Conservation (phyloP, 2,888 invertebrate species). For the Buathra laborator region DNA sequence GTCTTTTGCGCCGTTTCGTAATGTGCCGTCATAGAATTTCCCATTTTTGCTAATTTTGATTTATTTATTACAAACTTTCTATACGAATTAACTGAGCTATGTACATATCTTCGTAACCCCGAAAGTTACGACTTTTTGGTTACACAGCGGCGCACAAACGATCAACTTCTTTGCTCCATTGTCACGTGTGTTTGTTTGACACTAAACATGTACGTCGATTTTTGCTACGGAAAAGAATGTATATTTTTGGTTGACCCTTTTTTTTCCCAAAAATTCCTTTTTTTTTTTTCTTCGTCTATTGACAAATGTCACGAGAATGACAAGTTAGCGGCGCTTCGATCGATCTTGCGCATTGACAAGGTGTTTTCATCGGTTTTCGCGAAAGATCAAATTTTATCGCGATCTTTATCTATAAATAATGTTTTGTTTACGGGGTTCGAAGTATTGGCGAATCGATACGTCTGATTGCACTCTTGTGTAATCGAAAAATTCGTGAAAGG, state of each 20-base stretch:
- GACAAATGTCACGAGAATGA: constrained; percentile 75
- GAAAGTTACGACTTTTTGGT: neutral
- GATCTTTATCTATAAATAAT: neutral
- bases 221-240: neutral
- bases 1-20: constrained; percentile 98
- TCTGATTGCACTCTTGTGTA: neutral
- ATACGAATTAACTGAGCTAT: neutral
- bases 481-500: neutral
- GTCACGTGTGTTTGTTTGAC: too few relatives aligned
- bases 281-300: constrained; percentile 1
- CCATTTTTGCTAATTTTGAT: constrained; percentile 88
- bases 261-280: neutral
- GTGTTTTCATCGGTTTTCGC: neutral
- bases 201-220: neutral
- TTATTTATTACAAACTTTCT: neutral
- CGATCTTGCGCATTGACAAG: constrained; percentile 56
- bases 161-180: too few relatives aligned
- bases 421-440: neutral
- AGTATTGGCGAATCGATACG: neutral
- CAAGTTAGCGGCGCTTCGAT: constrained; percentile 65
- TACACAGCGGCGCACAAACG: neutral
- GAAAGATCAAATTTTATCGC: neutral
- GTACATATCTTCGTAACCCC: neutral
- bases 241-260: constrained; percentile 85
- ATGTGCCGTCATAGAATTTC: constrained; percentile 94